Percentiles rank a stretch among this genome's conserved stretches.
Evolutionary conservation across 2,888 invertebrate species (phyloP).

Genomic region (Tubulanus polymorphus): DNA sequence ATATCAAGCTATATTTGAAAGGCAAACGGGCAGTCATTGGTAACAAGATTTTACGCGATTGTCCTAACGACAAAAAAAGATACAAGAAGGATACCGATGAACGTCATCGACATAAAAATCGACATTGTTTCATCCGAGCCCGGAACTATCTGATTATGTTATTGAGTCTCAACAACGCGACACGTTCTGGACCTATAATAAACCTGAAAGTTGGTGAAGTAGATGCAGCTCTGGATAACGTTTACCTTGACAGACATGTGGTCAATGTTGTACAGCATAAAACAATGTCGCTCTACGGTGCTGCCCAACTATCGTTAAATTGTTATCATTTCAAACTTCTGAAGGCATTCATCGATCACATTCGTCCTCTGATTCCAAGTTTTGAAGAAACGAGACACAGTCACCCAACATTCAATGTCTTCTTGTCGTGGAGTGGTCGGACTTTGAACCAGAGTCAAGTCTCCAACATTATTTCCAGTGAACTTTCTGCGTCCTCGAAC

Average conservation of each 20-base stretch:
- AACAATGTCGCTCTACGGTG: conserved; percentile 3
- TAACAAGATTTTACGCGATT: conserved; percentile 1
- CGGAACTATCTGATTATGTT: conserved; percentile 1
- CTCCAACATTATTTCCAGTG: conserved; percentile 1
- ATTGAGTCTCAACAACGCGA: conserved; percentile 3
- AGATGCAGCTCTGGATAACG: neutral
- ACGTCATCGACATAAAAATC: neutral
- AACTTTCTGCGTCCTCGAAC: neutral
- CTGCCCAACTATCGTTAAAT: conserved; percentile 3
- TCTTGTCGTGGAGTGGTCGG: conserved; percentile 3
- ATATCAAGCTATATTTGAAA: conserved; percentile 3
- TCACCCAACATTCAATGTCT: neutral
- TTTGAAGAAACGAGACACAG: neutral
- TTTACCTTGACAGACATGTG: neutral
- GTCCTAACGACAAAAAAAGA: neutral
- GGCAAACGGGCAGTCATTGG: conserved; percentile 4
- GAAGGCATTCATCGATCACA: conserved; percentile 2
- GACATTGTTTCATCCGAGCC: neutral
- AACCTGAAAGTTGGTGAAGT: neutral
- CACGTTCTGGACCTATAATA: conserved; percentile 3
- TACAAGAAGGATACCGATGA: conserved; percentile 1
- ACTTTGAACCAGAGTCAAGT: conserved; percentile 1
- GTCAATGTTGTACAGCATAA: conserved; percentile 1
- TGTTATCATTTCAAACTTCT: neutral
- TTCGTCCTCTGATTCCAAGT: conserved; percentile 3